Conservation (phyloP, 2,888 invertebrate genomes). For the Drosophila testacea region DNA sequence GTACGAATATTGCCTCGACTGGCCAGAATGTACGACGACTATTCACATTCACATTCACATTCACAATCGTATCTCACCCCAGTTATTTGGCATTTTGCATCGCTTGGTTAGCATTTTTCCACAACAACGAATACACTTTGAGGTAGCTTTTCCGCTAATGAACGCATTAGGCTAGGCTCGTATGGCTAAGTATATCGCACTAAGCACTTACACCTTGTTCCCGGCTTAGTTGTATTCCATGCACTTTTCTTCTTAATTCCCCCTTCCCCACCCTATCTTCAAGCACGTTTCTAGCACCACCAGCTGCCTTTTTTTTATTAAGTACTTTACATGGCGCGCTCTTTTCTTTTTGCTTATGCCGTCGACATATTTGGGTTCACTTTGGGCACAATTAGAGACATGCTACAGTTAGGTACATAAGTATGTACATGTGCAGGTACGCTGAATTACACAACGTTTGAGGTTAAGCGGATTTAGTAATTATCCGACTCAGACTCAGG, state of each 20-base stretch:
- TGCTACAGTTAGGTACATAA: conserved; percentile 40
- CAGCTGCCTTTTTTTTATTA: conserved; percentile 47
- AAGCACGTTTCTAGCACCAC: not conserved
- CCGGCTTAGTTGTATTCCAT: conserved; percentile 61
- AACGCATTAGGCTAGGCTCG: conserved; percentile 74
- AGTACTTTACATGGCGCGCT: conserved; percentile 41
- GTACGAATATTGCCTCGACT: conserved; percentile 29
- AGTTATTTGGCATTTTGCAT: conserved; percentile 40
- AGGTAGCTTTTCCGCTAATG: conserved; percentile 81
- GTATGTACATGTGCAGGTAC: conserved; percentile 51
- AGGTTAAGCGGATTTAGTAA: conserved; percentile 83
- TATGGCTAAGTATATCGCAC: conserved; percentile 37
- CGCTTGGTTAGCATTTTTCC: conserved; percentile 78
- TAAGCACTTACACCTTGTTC: conserved; percentile 65
- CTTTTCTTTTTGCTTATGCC: conserved; percentile 34
- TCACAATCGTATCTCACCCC: conserved; percentile 14
- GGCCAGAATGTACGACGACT: conserved; percentile 4
- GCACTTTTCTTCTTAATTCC: conserved; percentile 37
- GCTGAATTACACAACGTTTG: conserved; percentile 82
- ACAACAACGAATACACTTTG: conserved; percentile 74
- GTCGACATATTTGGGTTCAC: conserved; percentile 59
- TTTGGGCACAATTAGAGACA: conserved; percentile 69
- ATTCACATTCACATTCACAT: conserved; percentile 5
- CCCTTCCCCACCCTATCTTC: not conserved
- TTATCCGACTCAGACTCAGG: conserved; percentile 78